Base-by-base conservation (phyloP, 2,797 vertebrate genomes). In the Malacoraja senta region DNA sequence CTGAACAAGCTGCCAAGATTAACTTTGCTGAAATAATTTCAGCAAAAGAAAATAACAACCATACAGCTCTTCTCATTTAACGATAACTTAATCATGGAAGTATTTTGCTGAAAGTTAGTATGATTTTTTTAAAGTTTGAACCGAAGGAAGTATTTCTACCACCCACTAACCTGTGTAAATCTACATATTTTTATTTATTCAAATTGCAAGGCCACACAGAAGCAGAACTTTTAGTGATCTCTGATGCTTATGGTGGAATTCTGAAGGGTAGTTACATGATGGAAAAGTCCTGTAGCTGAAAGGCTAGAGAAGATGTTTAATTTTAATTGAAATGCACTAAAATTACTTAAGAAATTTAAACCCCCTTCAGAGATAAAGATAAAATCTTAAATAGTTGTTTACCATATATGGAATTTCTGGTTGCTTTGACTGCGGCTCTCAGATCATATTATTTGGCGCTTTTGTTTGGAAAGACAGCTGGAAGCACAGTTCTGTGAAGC, bases 101-200 rank as follows among this genome's bases (percentile, higher is more conserved):
- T 58, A 61, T 38, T 91, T 74, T 74, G 35, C 71, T 53, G 68
- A 76, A 26, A 29, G 38, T 10, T 53, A 58, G 53, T 17, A 38
- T 24, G 32, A 91, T n/a, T n/a, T n/a, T n/a, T n/a, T n/a, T n/a
- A n/a, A n/a, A 38, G 21, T 53, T 91, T 72, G 19, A 26, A 74
- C 68, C 44, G 4, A 24, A 74, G 90, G 4, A 76, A 26, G 26
- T 76, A 76, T 26, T 92, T 74, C 26, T 92, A 35, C n/a, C 15
- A 21, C 38, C 71, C 21, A 92, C 71, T 12, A 44, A 44, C 68
- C 90, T 53, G 7, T 76, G 71, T 53, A 53, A 44, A 92, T 44
- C 35, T 44, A 44, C 38, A 76, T 88, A 88, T 32, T 88, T 88
- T 76, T 92, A 76, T 76, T 92, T 92, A 92, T 92, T 91, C 32